Base-by-base conservation (phyloP, 2,797 vertebrate genomes). In the Crocidura indochinensis region DNA sequence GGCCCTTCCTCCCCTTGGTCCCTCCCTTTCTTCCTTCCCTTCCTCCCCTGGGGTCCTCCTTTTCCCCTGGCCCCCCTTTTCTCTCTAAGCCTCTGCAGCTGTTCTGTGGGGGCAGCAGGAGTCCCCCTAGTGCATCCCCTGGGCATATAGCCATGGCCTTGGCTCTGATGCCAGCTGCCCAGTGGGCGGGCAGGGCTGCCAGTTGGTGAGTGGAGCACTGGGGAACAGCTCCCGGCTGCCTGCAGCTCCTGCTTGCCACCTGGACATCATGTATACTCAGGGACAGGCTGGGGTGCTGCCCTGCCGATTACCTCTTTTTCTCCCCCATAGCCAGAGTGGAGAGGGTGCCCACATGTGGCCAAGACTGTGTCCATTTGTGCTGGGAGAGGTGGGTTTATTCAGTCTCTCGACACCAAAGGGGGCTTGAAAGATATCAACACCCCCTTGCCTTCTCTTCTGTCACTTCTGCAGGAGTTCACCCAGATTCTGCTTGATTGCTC, bases 231-330 rank as follows among this genome's bases (percentile, higher is more conserved):
- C 62, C 22, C 27, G 7, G 8, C 10, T 24, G 22, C 24, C 62
- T 27, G 8, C 22, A 8, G 69, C 47, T 84, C 44, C 84, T 74
- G 83, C 90, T 80, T 80, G 83, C 87, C 94, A 95, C 47, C 92
- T 95, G 91, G 85, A 27, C 15, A 22, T 56, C 2, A 4, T 89
- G 79, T 91, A 82, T 90, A 69, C 87, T 49, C 38, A 67, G 79
- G 49, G 56, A 12, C 27, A 10, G 56, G 69, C 46, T 44, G 12
- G 38, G 67, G 71, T 24, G 27, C 49, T 27, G 38, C 65, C 27
- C 62, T 69, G 2, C n/a, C 29, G 64, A 64, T 60, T 76, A 75
- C 24, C 15, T 27, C 51, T 29, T 84, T 78, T 38, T 87, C 84
- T 27, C 29, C 87, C 44, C 14, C 12, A 67, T 56, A 75, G 49